Base-by-base conservation (phyloP, 2,888 invertebrate genomes). In the Ophioninae sp. region DNA sequence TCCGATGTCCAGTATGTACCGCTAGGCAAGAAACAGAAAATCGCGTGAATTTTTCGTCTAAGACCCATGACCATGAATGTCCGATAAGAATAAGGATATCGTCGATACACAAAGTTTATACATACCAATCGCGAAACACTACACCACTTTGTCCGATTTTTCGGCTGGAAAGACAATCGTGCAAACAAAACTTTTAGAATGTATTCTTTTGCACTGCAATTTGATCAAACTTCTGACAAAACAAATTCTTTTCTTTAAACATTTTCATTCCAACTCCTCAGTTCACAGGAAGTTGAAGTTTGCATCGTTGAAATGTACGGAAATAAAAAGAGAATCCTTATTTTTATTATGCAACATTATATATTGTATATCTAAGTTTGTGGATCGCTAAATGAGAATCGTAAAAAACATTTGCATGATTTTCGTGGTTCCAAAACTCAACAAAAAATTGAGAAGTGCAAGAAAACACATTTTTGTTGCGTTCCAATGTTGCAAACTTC, bases 1-100 rank as follows among this genome's bases (percentile, higher is more conserved):
- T 95, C 95, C 87, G 95, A 95, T 82, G 95, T 95, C 91, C 95
- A 95, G 88, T 93, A 96, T 86, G 96, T 89, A 95, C 96, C 64
- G 91, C 95, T 83, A 95, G 96, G 84, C 85, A 93, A 82, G 89
- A 93, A 87, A 85, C 78, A 74, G 70, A 91, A 88, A 68, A 37
- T 57, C 0, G 57, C 50, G 50, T 50, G 50, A 50, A 13, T 50
- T 30, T 30, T 17, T 3, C 17, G 0, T 3, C 17, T 3, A 50
- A 50, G 17, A 50, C 17, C 3, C 13, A 13, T 5, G 50, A 50
- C 13, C 13, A 44, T 2, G 50, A 0, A 17, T 10, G 5, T 50
- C 13, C 50, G 50, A 50, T 50, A 6, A 50, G 50, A 44, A 44
- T 13, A 10, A 44, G 8, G 13, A 50, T 50, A 50, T 17, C 50